Evolutionary conservation across 2,888 invertebrate species (phyloP).

Genomic region (Glyphotaelius pellucidus): DNA sequence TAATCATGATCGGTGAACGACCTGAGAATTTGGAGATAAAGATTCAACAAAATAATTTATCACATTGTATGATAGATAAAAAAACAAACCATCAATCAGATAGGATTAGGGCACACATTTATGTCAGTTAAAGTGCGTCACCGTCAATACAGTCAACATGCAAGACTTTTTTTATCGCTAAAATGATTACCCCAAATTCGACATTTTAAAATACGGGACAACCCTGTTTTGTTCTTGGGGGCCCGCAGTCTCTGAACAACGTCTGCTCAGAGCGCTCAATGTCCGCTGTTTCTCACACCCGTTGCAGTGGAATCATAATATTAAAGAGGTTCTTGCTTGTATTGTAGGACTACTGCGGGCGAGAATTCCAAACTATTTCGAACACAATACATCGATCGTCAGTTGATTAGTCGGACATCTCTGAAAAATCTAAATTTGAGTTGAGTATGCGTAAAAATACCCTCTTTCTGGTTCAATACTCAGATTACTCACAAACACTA

Average conservation of each 20-base stretch:
- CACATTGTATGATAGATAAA: background rate
- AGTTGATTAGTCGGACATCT: too few relatives aligned
- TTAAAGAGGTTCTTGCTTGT: too few relatives aligned
- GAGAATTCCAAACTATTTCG: too few relatives aligned
- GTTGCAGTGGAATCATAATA: background rate
- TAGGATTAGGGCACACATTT: background rate
- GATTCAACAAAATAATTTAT: background rate
- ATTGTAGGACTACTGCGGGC: too few relatives aligned
- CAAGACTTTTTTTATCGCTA: background rate
- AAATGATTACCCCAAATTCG: background rate
- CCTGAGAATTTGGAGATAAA: background rate
- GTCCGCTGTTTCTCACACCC: background rate
- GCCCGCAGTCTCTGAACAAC: conserved; percentile 4
- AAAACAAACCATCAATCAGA: background rate
- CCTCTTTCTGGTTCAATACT: too few relatives aligned
- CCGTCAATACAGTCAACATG: background rate
- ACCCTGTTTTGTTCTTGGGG: conserved; percentile 46
- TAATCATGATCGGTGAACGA: background rate
- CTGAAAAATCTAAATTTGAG: too few relatives aligned
- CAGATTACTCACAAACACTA: too few relatives aligned
- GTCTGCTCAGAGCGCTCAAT: conserved; percentile 5
- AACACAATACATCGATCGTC: too few relatives aligned
- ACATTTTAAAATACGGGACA: conserved; percentile 49
- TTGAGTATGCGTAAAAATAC: too few relatives aligned
- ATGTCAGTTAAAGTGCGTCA: background rate